Evolutionary conservation across 1,140 invertebrate species (phyloP), one percentile per base, ranked within the genome.

Genomic region (Thaumatotibia leucotreta): DNA sequence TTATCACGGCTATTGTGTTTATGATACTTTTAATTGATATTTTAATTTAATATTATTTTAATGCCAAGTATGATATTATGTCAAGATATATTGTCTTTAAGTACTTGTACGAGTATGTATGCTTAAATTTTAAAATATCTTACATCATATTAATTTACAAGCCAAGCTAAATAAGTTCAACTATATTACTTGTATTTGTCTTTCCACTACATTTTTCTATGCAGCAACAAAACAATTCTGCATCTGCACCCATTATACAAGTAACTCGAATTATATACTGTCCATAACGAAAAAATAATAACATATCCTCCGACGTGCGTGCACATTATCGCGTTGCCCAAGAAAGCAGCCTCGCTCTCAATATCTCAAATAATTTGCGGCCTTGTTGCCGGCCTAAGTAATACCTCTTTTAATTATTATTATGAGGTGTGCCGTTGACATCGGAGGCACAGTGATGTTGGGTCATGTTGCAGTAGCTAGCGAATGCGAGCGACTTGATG

Each of bases 271-370:
- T 77, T 75, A 74, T 54, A 58, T 58, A 67, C 54, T 70, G 70
- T 76, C 74, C 77, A 82, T 82, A 85, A 83, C 81, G 75, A 85
- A 83, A 85, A 83, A 74, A 78, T 83, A 83, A 85, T 80, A 79
- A 83, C 72, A 80, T 79, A 73, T 75, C 68, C 58, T 74, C 74
- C 64, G 54, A 68, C 63, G 64, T 71, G 75, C 73, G 77, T 78
- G 72, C 66, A 61, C 74, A 76, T 22, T 50, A 63, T 50, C 49
- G 22, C 65, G 65, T 77, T 82, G 73, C 74, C 54, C 68, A 75
- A 82, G 72, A 75, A 76, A 80, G 61, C 71, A 83, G 73, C 83
- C 82, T 86, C 73, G 85, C 77, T 79, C 86, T 69, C 75, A 83
- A 88, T 88, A 79, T 69, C 73, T 80, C 76, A 77, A 82, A 77